phyloP scores from a whole-genome alignment of 2,888 invertebrate genomes.

The Periphyllus acericola region DNA sequence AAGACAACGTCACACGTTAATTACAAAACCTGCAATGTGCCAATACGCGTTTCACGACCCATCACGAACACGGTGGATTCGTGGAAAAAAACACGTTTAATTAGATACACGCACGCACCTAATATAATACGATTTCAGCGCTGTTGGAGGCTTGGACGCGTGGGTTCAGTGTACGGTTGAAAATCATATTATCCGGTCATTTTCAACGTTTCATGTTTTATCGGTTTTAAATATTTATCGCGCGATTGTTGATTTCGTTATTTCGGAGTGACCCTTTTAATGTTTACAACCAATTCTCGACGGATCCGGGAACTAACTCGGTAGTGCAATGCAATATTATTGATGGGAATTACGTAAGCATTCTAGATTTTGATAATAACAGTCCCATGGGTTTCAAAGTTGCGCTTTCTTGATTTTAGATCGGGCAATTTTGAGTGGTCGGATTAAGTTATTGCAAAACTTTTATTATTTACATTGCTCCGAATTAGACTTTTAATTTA shows the following conservation, averaged over 20 bases:
- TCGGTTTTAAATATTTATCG: background rate
- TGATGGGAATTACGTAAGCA: background rate
- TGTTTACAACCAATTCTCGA: background rate
- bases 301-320: background rate
- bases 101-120: no score
- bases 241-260: background rate
- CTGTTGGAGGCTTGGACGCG: no score
- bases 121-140: no score
- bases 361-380: background rate
- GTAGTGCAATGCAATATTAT: background rate
- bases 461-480: conserved; percentile 5
- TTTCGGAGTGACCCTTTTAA: background rate
- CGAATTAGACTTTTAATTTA: background rate
- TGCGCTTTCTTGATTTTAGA: conserved; percentile 6
- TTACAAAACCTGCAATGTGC: no score
- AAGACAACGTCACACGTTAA: no score
- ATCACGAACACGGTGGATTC: no score
- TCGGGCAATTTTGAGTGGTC: background rate
- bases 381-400: background rate
- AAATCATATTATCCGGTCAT: no score
- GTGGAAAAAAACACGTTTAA: no score
- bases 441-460: background rate
- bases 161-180: no score
- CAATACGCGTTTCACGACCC: no score
- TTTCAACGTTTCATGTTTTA: background rate